phyloP scores from a whole-genome alignment of 1,140 invertebrate species.

The Melitaea cinxia region DNA sequence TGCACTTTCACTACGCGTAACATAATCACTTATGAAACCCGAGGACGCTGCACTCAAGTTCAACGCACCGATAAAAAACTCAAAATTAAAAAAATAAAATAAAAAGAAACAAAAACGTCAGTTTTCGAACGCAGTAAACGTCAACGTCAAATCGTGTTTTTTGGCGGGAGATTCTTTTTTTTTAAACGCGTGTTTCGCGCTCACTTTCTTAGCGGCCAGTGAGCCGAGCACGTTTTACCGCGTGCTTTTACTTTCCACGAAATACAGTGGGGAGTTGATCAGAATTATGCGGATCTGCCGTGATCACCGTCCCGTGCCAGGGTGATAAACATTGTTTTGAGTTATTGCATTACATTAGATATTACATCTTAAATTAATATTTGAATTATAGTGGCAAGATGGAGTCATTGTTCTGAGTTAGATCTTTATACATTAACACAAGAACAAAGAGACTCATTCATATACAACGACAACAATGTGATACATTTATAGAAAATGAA shows the following conservation, averaged over 20 bases:
- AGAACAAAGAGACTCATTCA: too few relatives aligned
- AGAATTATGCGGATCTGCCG: constrained; percentile 40
- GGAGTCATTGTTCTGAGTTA: too few relatives aligned
- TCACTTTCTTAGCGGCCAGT: constrained; percentile 66
- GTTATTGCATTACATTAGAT: background rate
- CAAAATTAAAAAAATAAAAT: constrained; percentile 50
- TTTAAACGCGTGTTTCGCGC: constrained; percentile 61
- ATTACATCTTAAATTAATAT: too few relatives aligned
- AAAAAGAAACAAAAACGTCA: constrained; percentile 28
- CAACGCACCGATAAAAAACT: constrained; percentile 57
- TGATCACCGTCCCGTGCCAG: constrained; percentile 47
- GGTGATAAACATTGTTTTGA: constrained; percentile 11
- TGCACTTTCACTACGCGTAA: constrained; percentile 72
- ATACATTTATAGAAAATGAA: too few relatives aligned
- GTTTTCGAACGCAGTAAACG: constrained; percentile 7
- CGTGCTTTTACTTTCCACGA: constrained; percentile 73
- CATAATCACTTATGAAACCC: constrained; percentile 71
- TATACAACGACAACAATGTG: too few relatives aligned
- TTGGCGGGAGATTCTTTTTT: constrained; percentile 57
- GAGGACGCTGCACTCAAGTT: constrained; percentile 63
- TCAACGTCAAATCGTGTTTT: constrained; percentile 37
- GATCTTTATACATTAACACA: too few relatives aligned
- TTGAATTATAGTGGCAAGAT: too few relatives aligned
- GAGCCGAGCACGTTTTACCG: constrained; percentile 51
- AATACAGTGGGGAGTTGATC: constrained; percentile 64